These are phyloP conservation scores for Laupala kohalensis DNA, from an alignment of 1,140 invertebrate genomes.

Conservation along the genomic window DNA sequence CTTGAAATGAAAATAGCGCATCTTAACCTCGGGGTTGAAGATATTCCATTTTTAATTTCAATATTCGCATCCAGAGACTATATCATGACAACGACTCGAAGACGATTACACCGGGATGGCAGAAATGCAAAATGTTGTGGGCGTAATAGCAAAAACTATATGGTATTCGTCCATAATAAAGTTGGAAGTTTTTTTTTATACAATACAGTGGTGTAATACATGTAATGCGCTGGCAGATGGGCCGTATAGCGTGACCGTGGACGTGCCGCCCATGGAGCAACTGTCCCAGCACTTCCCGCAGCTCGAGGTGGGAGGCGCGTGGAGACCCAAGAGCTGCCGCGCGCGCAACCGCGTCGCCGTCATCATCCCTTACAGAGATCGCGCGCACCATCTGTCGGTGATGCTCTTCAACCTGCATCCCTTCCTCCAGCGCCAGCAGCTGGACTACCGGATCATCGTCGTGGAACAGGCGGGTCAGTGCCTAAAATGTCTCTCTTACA, in stretches of 20 bases:
- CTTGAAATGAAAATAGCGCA: too few species aligned
- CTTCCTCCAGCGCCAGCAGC: constrained; percentile 75
- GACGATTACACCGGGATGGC: too few species aligned
- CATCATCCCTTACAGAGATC: constrained; percentile 77
- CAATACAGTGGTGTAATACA: not conserved
- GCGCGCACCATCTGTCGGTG: constrained; percentile 65
- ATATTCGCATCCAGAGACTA: not conserved
- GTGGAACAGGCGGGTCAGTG: constrained; percentile 69
- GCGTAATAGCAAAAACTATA: too few species aligned
- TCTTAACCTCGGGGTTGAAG: too few species aligned
- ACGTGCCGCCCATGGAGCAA: constrained; percentile 27
- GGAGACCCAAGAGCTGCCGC: constrained; percentile 57
- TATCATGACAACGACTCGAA: not conserved
- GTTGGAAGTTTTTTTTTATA: not conserved
- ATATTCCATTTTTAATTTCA: not conserved
- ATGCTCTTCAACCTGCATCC: constrained; percentile 84
- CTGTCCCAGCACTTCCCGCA: constrained; percentile 32
- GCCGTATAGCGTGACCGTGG: constrained; percentile 26
- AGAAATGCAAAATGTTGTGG: too few species aligned
- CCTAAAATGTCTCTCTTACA: too few species aligned
- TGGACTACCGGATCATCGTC: constrained; percentile 90
- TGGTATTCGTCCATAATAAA: too few species aligned
- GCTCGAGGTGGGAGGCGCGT: constrained; percentile 57
- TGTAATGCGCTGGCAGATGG: constrained; percentile 25
- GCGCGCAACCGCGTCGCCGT: constrained; percentile 71